Evolutionary conservation across 2,888 invertebrate genomes (phyloP).

Genomic region (Drosophila prostipennis): DNA sequence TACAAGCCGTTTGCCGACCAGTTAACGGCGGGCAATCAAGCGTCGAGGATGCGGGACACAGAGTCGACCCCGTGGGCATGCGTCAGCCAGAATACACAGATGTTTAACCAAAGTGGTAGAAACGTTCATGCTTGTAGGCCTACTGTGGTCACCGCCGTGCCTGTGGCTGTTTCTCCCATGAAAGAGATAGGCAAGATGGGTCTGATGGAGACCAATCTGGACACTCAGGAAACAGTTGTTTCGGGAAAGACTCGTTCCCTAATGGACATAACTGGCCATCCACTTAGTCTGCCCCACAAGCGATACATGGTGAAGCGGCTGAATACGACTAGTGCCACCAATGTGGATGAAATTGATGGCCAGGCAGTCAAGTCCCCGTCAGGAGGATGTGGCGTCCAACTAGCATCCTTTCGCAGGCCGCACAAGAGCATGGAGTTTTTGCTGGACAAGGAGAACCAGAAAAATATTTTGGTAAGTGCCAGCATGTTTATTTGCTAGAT

Average conservation of each 20-base stretch:
- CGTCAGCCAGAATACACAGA: conserved; percentile 64
- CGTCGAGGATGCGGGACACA: conserved; percentile 53
- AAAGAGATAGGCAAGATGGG: conserved; percentile 85
- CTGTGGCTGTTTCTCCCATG: conserved; percentile 53
- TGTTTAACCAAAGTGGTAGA: conserved; percentile 50
- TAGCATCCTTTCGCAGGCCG: conserved; percentile 85
- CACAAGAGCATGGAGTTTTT: conserved; percentile 98
- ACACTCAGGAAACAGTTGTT: conserved; percentile 89
- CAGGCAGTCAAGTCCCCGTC: conserved; percentile 75
- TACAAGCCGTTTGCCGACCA: conserved; percentile 71
- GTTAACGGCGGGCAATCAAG: conserved; percentile 79
- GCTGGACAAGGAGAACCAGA: conserved; percentile 95
- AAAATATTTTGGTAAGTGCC: conserved; percentile 91
- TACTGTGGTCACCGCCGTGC: conserved; percentile 67
- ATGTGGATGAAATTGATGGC: conserved; percentile 63
- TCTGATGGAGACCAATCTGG: conserved; percentile 95
- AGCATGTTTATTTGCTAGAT: background rate
- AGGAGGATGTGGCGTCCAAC: conserved; percentile 78
- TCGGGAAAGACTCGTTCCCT: conserved; percentile 88
- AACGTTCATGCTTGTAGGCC: conserved; percentile 29
- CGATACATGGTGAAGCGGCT: conserved; percentile 72
- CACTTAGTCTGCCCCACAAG: conserved; percentile 59
- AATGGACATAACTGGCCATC: conserved; percentile 86
- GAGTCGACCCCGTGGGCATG: conserved; percentile 70
- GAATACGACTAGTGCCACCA: conserved; percentile 66